Percentiles rank a stretch among this genome's conserved stretches.
These are phyloP conservation scores for Dreissena rostriformis DNA, from an alignment of 1,140 invertebrate species.

Conservation along the genomic window DNA sequence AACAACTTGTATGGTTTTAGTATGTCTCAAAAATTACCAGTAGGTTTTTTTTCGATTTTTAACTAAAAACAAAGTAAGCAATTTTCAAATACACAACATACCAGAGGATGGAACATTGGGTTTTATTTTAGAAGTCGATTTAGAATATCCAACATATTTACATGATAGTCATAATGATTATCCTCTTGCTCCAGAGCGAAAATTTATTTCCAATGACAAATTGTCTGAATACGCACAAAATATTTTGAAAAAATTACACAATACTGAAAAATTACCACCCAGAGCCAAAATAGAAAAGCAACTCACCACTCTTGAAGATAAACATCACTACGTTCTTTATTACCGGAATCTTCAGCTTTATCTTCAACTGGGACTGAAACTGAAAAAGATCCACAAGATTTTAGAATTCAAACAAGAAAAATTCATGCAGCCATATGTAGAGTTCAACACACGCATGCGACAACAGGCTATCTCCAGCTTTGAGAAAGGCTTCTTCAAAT, in stretches of 20 bases:
- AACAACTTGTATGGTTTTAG: conserved; percentile 71
- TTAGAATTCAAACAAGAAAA: conserved; percentile 51
- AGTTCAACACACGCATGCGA: conserved; percentile 69
- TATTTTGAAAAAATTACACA: conserved; percentile 53
- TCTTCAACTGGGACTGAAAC: conserved; percentile 35
- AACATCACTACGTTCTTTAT: conserved; percentile 59
- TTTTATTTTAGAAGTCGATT: conserved; percentile 83
- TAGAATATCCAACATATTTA: conserved; percentile 78
- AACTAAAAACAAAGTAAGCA: conserved; percentile 45
- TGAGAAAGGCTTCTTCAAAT: conserved; percentile 82
- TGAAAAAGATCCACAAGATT: conserved; percentile 47
- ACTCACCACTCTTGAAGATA: conserved; percentile 52
- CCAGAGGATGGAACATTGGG: conserved; percentile 79
- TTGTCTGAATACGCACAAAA: conserved; percentile 51
- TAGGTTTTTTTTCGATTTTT: conserved; percentile 66
- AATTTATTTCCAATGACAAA: conserved; percentile 48
- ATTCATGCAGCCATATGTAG: conserved; percentile 60
- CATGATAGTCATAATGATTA: conserved; percentile 83
- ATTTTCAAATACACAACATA: conserved; percentile 77
- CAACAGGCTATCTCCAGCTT: conserved; percentile 78
- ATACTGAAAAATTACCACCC: conserved; percentile 9
- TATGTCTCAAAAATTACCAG: conserved; percentile 60
- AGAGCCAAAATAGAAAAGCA: conserved; percentile 49
- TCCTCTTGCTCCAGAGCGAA: conserved; percentile 81
- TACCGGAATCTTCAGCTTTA: conserved; percentile 43